These are phyloP conservation scores for Gallinago solitaria DNA, from an alignment of 2,797 vertebrate genomes.

Conservation along the genomic window DNA sequence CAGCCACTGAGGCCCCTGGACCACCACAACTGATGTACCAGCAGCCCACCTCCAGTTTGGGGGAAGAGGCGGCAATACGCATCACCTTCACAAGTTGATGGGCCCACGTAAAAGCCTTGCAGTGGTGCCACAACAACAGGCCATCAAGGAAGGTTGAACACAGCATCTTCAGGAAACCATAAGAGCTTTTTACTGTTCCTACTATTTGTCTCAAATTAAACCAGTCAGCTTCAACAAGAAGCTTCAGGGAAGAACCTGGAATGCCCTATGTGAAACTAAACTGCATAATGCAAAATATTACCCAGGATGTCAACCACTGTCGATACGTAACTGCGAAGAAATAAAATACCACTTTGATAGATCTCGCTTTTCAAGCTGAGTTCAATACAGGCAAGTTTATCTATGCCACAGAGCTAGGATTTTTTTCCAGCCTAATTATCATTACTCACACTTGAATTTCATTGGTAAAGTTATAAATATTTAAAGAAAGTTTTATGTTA, in stretches of 20 bases:
- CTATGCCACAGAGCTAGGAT: neutral
- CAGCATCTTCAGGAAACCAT: neutral
- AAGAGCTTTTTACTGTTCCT: neutral
- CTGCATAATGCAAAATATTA: neutral
- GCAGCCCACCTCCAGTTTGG: fast-evolving
- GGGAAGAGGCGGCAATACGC: too few species aligned
- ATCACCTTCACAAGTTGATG: fast-evolving
- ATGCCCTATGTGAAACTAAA: neutral
- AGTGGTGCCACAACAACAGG: fast-evolving
- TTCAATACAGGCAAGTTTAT: neutral
- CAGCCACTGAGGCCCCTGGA: too few species aligned
- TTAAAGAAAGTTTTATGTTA: neutral
- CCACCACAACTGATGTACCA: too few species aligned
- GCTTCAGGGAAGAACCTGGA: neutral
- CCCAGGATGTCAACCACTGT: neutral
- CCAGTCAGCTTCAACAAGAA: neutral
- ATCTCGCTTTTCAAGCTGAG: neutral
- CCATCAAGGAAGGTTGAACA: too few species aligned
- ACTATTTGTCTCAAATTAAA: neutral
- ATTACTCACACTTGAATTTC: neutral
- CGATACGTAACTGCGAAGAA: neutral
- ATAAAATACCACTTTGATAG: neutral
- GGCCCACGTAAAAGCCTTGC: neutral
- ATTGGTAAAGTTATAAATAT: neutral
- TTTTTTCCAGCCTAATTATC: neutral